A percentile compares a stretch with the other conserved stretches of the same genome.
phyloP scores from a whole-genome alignment of 2,113 vertebrate genomes.

The Bubo blakistoni region DNA sequence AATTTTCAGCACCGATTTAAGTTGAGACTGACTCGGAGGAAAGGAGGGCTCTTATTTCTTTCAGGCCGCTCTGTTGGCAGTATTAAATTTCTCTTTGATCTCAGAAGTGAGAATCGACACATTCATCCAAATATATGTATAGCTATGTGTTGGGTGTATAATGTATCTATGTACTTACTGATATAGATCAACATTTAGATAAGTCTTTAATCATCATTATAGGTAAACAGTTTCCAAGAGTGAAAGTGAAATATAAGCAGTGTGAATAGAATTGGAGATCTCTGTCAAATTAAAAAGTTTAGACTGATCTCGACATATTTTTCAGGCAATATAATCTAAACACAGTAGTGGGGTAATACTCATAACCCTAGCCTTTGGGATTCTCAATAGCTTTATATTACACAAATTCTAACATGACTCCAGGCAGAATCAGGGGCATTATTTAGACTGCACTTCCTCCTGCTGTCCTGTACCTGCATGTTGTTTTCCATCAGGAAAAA shows the following conservation, averaged over 20 bases:
- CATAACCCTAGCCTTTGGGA: not conserved
- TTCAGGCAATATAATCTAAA: not conserved
- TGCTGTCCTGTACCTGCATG: not conserved
- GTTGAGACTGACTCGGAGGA: not conserved
- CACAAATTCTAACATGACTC: not conserved
- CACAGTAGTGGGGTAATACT: not conserved
- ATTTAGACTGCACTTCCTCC: not conserved
- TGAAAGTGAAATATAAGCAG: not conserved
- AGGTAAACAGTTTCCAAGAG: not conserved
- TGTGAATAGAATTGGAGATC: not conserved
- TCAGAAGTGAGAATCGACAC: not conserved
- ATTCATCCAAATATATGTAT: not conserved
- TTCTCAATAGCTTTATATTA: not conserved
- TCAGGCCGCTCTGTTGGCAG: not conserved
- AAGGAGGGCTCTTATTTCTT: not conserved
- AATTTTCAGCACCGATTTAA: not conserved
- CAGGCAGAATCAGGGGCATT: not conserved
- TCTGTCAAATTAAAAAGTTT: not conserved
- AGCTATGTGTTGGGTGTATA: not conserved
- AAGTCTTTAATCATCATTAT: not conserved
- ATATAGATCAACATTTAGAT: not conserved
- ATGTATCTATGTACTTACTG: not conserved
- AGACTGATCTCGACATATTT: not conserved
- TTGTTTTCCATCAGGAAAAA: not conserved
- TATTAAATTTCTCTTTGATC: slow-evolving; percentile 7